Evolutionary conservation across 2,113 vertebrate genomes (phyloP).

Genomic region (Grantiella picta): DNA sequence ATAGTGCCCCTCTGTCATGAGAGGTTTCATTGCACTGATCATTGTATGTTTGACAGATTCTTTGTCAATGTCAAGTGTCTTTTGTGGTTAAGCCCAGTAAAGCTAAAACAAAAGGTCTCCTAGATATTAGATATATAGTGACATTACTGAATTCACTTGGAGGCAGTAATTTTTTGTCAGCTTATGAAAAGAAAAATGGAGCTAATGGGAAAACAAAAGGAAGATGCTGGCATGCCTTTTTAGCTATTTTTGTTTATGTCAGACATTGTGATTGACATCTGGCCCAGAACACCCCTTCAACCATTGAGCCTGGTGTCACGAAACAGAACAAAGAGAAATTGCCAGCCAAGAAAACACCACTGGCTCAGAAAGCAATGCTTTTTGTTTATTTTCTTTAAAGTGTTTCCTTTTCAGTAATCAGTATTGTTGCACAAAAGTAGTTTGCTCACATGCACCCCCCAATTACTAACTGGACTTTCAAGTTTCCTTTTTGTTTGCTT

Average conservation of each 20-base stretch:
- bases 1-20: slow-evolving; percentile 66
- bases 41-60: slow-evolving; percentile 71
- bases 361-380: slow-evolving; percentile 38
- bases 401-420: slow-evolving; percentile 59
- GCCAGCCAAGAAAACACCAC: slow-evolving; percentile 59
- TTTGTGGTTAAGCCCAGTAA: slow-evolving; percentile 72
- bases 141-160: slow-evolving; percentile 69
- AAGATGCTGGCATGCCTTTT: slow-evolving; percentile 55
- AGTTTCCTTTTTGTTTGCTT: slow-evolving; percentile 20
- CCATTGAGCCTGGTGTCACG: slow-evolving; percentile 48
- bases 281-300: slow-evolving; percentile 53
- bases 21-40: slow-evolving; percentile 67
- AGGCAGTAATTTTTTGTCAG: slow-evolving; percentile 71
- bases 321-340: slow-evolving; percentile 70
- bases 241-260: slow-evolving; percentile 69
- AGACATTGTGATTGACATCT: slow-evolving; percentile 65
- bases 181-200: slow-evolving; percentile 70
- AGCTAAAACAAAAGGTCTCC: slow-evolving; percentile 72
- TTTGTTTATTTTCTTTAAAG: slow-evolving; percentile 57
- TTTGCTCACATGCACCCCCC: not conserved
- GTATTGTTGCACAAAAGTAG: slow-evolving; percentile 15
- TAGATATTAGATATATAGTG: slow-evolving; percentile 72
- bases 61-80: slow-evolving; percentile 77
- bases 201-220: slow-evolving; percentile 65
- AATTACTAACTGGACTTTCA: slow-evolving; percentile 2